These are phyloP conservation scores for Cabera pusaria DNA, from an alignment of 2,888 invertebrate genomes.

Conservation along the genomic window DNA sequence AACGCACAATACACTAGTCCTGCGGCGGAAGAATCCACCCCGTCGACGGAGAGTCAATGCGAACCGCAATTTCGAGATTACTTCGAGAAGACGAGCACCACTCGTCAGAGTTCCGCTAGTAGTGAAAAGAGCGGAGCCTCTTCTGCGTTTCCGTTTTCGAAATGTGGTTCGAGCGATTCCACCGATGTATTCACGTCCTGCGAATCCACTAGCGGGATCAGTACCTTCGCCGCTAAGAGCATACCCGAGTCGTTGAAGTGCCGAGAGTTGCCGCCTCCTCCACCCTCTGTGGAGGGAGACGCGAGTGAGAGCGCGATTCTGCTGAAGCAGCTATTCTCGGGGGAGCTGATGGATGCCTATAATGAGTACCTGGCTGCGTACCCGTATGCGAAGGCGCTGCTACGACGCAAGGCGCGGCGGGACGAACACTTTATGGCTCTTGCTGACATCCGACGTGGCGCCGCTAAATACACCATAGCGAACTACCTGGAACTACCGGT, in stretches of 20 bases:
- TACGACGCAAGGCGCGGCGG: slow-evolving; percentile 84
- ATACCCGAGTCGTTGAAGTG: slow-evolving; percentile 64
- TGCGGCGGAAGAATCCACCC: slow-evolving; percentile 67
- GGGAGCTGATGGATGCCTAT: slow-evolving; percentile 86
- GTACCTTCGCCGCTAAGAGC: slow-evolving; percentile 64
- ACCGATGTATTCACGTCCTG: slow-evolving; percentile 74
- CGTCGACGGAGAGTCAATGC: slow-evolving; percentile 69
- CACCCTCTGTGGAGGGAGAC: slow-evolving; percentile 45
- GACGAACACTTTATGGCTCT: slow-evolving; percentile 88
- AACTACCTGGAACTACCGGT: slow-evolving; percentile 88
- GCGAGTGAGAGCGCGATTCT: slow-evolving; percentile 71
- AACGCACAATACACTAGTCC: slow-evolving; percentile 69
- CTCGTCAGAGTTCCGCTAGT: slow-evolving; percentile 72
- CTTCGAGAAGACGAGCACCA: slow-evolving; percentile 67
- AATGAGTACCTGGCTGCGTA: slow-evolving; percentile 86
- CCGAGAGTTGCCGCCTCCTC: slow-evolving; percentile 67
- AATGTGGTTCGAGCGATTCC: slow-evolving; percentile 77
- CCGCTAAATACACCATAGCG: slow-evolving; percentile 85
- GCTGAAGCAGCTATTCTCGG: slow-evolving; percentile 84
- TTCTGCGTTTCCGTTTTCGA: slow-evolving; percentile 77
- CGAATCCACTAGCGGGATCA: slow-evolving; percentile 74
- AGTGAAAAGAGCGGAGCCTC: slow-evolving; percentile 77
- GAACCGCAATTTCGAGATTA: slow-evolving; percentile 73
- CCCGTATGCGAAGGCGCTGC: slow-evolving; percentile 82
- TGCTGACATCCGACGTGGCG: slow-evolving; percentile 85